Base-by-base conservation (phyloP, 2,797 vertebrate genomes). In the Hydrocynus forskahlii region DNA sequence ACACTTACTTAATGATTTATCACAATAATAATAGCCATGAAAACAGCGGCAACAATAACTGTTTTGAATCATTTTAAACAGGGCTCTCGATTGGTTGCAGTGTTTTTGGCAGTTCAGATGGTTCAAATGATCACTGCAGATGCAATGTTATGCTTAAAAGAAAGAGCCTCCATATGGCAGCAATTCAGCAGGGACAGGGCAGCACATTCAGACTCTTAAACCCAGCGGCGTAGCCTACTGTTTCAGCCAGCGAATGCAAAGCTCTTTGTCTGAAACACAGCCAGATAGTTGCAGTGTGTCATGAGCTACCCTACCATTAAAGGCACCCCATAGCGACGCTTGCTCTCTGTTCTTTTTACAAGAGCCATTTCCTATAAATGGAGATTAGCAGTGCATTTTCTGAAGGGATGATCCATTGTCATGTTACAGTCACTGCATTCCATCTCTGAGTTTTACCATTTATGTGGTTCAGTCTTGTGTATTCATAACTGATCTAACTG, bases 1-100 rank as follows among this genome's bases (percentile, higher is more conserved):
- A 64, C 84, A 86, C 84, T 86, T 84, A 76, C 50, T 54, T 50
- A 19, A 83, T 88, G 71, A 88, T 75, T 76, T 62, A 84, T 85
- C 83, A 81, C 75, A 86, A 81, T 78, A 71, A 79, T 75, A 57
- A 84, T 73, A 80, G 75, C n/a, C 23, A 76, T 38, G 43, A 78
- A 60, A 66, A 70, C 78, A 81, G 29, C 17, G 2, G 7, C 0
- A 13, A 16, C 8, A 9, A 55, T 13, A 21, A 67, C 25, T 13
- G 4, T 63, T 13, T 5, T 35, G 17, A 17, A 38, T 64, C 17
- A 68, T 12, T 68, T 68, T 21, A 45, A 45, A 64, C 29, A 64
- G 29, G 25, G 14, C 17, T 64, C 29, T 38, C 2, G 13, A 10
- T 66, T 66, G 29, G 63, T 66, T 66, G 2, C 35, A 19, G 5